These are phyloP conservation scores for Apolygus lucorum DNA, from an alignment of 1,140 invertebrate species.

Conservation along the genomic window DNA sequence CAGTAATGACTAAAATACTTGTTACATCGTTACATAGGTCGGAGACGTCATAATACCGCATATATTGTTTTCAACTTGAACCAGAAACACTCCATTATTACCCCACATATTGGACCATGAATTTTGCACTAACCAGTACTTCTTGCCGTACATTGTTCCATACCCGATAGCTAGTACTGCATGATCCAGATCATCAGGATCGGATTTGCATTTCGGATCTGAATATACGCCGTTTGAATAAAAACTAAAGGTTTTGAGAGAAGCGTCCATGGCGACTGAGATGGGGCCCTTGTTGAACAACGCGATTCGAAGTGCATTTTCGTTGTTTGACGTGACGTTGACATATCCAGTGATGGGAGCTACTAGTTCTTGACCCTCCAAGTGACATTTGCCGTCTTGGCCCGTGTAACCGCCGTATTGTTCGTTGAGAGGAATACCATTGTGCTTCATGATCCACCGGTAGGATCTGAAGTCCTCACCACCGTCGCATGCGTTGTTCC, in stretches of 20 bases:
- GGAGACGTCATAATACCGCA: slow-evolving; percentile 80
- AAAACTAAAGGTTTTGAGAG: slow-evolving; percentile 75
- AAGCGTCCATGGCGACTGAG: slow-evolving; percentile 88
- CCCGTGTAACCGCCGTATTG: slow-evolving; percentile 84
- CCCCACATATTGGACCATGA: slow-evolving; percentile 95
- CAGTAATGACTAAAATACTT: too few relatives aligned
- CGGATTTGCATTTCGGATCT: slow-evolving; percentile 71
- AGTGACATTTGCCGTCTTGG: slow-evolving; percentile 85
- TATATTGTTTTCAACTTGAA: slow-evolving; percentile 80
- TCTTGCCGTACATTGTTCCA: slow-evolving; percentile 69
- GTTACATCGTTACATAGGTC: slow-evolving; percentile 70
- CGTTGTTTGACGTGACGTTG: slow-evolving; percentile 71
- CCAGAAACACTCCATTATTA: slow-evolving; percentile 85
- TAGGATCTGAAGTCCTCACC: slow-evolving; percentile 88
- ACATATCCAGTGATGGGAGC: slow-evolving; percentile 78
- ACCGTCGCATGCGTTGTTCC: slow-evolving; percentile 94
- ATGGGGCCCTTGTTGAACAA: slow-evolving; percentile 83
- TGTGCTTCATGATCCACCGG: slow-evolving; percentile 85
- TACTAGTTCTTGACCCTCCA: slow-evolving; percentile 58
- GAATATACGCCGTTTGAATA: slow-evolving; percentile 90
- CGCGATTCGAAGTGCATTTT: slow-evolving; percentile 72
- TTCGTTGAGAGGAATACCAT: slow-evolving; percentile 79
- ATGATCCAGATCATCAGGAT: slow-evolving; percentile 69
- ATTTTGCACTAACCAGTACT: slow-evolving; percentile 90
- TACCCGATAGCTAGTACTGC: slow-evolving; percentile 90